Evolutionary conservation across 2,888 invertebrate genomes (phyloP), one percentile per base, ranked within the genome.

Genomic region (Tetragonisca angustula): DNA sequence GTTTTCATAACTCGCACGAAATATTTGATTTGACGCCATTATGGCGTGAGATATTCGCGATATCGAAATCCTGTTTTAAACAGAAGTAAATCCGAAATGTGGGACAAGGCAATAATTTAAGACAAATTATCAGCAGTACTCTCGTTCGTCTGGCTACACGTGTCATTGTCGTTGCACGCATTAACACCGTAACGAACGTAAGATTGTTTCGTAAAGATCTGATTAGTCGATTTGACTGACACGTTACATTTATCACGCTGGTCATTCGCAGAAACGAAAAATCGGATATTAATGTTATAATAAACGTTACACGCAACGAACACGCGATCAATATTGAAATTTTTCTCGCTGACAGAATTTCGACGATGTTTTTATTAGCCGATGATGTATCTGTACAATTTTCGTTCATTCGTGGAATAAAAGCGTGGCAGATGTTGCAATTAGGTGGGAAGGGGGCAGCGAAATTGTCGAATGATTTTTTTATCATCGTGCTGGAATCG

Each of bases 391-490:
- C 27, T 61, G 17, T 19, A 43, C 43, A 24, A 6, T 61, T 61
- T 17, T 27, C 27, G 61, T 3, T 61, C 15, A 61, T 61, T 24
- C 24, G 17, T 24, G 61, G 24, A 24, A 27, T 19, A 24, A 13
- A 32, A 64, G 21, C 13, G 32, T 19, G 11, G 32, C 11, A 32
- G 32, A 32, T 5, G 21, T 64, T 64, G 21, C 21, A 56, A 75
- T 65, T 54, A 24, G 17, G 49, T n/a, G 52, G 52, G 52, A 17
- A 52, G 9, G 61, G 24, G 50, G 17, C 1, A 50, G 50, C 17
- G 27, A 80, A 70, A 70, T 52, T 54, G n/a, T 3, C 3, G n/a
- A 62, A 71, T 62, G 24, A 56, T 43, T 70, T 64, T 64, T 49
- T 50, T 43, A 64, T 64, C 49, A 68, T 70, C 64, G 6, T 24